A percentile compares a stretch with the other conserved stretches of the same genome.
phyloP scores from a whole-genome alignment of 2,113 vertebrate genomes.

The Proteles cristata region DNA sequence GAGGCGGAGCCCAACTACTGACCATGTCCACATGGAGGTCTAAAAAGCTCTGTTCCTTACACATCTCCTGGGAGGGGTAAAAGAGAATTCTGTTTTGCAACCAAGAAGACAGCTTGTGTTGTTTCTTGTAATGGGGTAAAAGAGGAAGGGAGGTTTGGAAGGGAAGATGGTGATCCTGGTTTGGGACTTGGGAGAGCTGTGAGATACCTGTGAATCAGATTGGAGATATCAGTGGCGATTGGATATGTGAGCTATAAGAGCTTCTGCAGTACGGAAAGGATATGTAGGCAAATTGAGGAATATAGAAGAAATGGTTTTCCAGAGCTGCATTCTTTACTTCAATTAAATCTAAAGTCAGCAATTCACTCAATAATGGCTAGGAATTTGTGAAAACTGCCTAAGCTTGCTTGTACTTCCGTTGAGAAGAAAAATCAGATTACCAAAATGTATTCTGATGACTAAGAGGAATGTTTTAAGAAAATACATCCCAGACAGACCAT shows the following conservation, averaged over 20 bases:
- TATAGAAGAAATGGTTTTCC: rapidly evolving
- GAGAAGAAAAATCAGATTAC: not conserved
- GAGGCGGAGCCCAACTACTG: rapidly evolving
- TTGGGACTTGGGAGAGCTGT: no score
- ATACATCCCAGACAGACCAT: not conserved
- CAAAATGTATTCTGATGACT: not conserved
- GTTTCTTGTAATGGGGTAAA: not conserved
- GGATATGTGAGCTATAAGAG: not conserved
- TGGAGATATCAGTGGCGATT: rapidly evolving
- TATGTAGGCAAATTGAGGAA: rapidly evolving
- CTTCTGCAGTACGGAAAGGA: no score
- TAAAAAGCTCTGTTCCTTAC: not conserved
- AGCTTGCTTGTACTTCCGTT: not conserved
- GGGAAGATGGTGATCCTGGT: not conserved
- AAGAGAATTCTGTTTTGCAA: not conserved
- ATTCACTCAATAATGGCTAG: not conserved
- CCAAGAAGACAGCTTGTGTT: not conserved
- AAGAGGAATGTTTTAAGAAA: not conserved
- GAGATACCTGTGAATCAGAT: not conserved
- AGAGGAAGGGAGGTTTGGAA: no score
- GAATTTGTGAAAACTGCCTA: no score
- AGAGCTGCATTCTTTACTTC: not conserved
- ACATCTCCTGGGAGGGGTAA: no score
- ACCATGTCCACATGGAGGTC: not conserved
- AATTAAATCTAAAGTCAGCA: not conserved